These are phyloP conservation scores for Garrulus glandarius DNA, from an alignment of 2,797 vertebrate species.

Conservation along the genomic window DNA sequence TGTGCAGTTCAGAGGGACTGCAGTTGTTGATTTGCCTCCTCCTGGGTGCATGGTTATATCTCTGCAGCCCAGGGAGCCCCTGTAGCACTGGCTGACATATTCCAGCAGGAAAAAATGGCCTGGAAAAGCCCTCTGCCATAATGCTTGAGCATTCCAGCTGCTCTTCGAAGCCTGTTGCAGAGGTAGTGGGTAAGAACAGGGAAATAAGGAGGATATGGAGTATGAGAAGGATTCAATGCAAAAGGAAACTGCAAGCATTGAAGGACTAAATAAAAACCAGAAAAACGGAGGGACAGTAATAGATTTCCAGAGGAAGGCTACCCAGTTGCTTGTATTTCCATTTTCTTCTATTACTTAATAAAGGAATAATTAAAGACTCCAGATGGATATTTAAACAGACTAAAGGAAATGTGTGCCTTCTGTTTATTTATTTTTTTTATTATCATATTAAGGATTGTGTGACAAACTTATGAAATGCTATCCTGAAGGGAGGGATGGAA, in stretches of 20 bases:
- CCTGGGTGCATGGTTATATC: rapidly evolving
- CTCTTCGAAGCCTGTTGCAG: background rate
- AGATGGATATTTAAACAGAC: background rate
- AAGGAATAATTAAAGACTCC: background rate
- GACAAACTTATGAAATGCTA: background rate
- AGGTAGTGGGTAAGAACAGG: background rate
- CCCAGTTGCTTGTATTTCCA: background rate
- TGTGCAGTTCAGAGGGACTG: background rate
- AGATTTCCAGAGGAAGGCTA: background rate
- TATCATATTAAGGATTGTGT: background rate
- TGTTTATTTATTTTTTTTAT: background rate
- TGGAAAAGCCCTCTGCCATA: background rate
- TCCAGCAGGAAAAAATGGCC: background rate
- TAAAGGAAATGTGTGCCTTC: background rate
- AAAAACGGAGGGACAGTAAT: background rate
- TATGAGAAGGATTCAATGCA: background rate
- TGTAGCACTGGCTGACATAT: background rate
- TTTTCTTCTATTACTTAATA: background rate
- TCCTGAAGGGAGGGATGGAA: background rate
- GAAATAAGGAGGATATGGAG: background rate
- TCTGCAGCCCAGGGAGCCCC: background rate
- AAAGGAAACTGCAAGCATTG: background rate
- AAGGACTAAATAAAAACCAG: background rate
- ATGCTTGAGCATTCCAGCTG: background rate
- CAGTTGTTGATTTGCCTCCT: background rate